Evolutionary conservation across 2,113 vertebrate species (phyloP).

Genomic region (Ceyx melanurus): DNA sequence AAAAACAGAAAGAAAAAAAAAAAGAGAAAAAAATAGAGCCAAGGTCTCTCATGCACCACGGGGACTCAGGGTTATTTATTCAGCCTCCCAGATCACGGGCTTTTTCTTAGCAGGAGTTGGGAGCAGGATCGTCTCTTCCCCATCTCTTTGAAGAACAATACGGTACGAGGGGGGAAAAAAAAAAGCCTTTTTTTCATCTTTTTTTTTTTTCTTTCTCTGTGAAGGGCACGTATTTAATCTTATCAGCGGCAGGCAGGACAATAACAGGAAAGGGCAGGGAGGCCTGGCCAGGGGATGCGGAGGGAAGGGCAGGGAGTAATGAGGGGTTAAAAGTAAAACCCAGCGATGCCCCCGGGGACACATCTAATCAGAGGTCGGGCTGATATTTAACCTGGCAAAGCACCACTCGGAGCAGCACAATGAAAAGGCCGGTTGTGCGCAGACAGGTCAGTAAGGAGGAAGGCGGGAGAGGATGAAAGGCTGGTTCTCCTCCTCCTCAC

Average conservation of each 20-base stretch:
- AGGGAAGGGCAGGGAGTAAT: conserved; percentile 15
- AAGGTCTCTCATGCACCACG: neutral
- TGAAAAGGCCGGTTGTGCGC: neutral
- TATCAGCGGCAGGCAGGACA: conserved; percentile 69
- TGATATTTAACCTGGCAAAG: neutral
- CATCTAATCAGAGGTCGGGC: conserved; percentile 28
- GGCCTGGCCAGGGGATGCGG: conserved; percentile 1
- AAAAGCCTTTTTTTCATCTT: conserved; percentile 13
- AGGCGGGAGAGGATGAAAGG: neutral
- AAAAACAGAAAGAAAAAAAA: neutral
- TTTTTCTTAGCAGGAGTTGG: neutral
- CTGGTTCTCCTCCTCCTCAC: rapidly evolving
- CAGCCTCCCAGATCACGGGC: neutral
- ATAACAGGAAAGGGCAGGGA: conserved; percentile 77
- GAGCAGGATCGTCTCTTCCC: neutral
- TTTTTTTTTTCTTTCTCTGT: conserved; percentile 6
- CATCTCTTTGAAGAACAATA: conserved; percentile 61
- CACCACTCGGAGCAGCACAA: neutral
- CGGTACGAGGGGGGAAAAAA: neutral
- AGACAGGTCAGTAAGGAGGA: neutral
- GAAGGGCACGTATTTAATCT: conserved; percentile 41
- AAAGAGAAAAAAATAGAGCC: neutral
- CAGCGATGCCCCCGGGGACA: conserved; percentile 8
- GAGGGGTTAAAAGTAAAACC: conserved; percentile 10
- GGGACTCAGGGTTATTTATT: neutral